Evolutionary conservation across 2,888 invertebrate species (phyloP).

Genomic region (Euzophera pinguis): DNA sequence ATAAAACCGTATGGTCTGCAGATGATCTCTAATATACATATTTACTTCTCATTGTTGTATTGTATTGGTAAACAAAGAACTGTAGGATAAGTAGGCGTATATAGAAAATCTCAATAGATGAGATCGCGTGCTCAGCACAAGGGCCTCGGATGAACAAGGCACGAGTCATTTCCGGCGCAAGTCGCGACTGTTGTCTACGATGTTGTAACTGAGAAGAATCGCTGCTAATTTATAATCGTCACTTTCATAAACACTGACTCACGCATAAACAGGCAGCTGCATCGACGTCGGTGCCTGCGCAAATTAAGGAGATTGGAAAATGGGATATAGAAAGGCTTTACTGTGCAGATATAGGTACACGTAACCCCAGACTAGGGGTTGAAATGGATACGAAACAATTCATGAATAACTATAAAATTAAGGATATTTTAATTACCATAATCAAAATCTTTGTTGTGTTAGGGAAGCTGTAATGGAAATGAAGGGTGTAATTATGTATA

Average conservation of each 20-base stretch:
- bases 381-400: too few relatives aligned
- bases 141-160: conserved; percentile 52
- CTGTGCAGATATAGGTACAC: background rate
- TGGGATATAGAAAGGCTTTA: background rate
- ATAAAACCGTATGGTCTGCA: background rate
- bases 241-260: conserved; percentile 68
- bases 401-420: too few relatives aligned
- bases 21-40: background rate
- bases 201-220: conserved; percentile 63
- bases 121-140: conserved; percentile 49
- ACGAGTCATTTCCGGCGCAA: conserved; percentile 70
- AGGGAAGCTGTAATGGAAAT: too few relatives aligned
- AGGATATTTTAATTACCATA: too few relatives aligned
- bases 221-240: conserved; percentile 71
- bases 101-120: conserved; percentile 35
- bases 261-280: conserved; percentile 45
- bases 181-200: conserved; percentile 43
- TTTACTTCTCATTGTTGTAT: conserved; percentile 9
- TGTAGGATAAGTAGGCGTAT: conserved; percentile 16
- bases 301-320: conserved; percentile 13
- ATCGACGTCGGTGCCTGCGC: conserved; percentile 15
- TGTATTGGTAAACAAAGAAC: conserved; percentile 16
- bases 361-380: too few relatives aligned
- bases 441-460: too few relatives aligned
- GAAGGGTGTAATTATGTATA: too few relatives aligned